Evolutionary conservation across 2,888 invertebrate genomes (phyloP).

Genomic region (Aphodius granarius): DNA sequence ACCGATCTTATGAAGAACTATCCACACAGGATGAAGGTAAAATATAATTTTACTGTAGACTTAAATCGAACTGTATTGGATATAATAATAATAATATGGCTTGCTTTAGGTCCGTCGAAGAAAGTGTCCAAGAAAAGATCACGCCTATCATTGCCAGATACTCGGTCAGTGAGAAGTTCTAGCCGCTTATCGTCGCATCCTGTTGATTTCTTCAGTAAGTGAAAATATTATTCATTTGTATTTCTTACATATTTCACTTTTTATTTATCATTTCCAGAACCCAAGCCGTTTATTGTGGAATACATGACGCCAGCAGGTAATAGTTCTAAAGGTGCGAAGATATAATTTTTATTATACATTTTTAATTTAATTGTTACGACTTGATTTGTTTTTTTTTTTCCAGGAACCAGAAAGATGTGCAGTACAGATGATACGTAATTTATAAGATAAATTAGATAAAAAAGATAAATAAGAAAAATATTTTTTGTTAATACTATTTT

Average conservation of each 20-base stretch:
- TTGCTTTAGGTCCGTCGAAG: too few relatives aligned
- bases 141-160: too few relatives aligned
- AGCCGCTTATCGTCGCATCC: neutral
- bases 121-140: too few relatives aligned
- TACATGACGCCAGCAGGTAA: neutral
- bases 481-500: too few relatives aligned
- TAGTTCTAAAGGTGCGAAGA: neutral
- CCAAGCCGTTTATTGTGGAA: neutral
- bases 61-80: too few relatives aligned
- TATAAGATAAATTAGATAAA: too few relatives aligned
- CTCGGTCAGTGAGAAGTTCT: neutral
- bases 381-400: neutral
- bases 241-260: neutral
- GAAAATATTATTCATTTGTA: neutral
- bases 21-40: too few relatives aligned
- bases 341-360: neutral
- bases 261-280: neutral
- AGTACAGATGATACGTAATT: neutral
- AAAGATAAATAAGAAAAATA: too few relatives aligned
- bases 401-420: neutral
- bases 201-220: neutral
- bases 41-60: too few relatives aligned
- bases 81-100: too few relatives aligned
- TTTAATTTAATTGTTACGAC: neutral
- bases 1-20: too few relatives aligned